Evolutionary conservation across 2,797 vertebrate genomes (phyloP).

Genomic region (Catamblyrhynchus diadema): DNA sequence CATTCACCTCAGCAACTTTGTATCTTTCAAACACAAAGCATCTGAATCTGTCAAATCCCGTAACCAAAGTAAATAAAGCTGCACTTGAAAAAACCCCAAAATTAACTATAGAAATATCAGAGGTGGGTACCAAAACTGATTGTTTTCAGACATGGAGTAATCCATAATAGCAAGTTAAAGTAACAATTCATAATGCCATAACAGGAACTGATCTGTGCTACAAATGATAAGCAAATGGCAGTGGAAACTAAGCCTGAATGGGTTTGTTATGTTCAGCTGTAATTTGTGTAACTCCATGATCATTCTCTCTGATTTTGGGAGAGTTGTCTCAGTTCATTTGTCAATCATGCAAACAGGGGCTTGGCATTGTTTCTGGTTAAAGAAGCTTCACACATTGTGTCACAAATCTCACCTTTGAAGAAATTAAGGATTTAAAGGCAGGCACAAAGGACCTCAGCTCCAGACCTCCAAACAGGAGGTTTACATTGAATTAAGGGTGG

Average conservation of each 20-base stretch:
- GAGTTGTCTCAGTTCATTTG: background rate
- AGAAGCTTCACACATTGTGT: constrained; percentile 10
- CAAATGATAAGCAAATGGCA: background rate
- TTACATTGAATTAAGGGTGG: constrained; percentile 67
- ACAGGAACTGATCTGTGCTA: background rate
- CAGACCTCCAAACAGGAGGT: constrained; percentile 58
- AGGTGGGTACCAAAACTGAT: background rate
- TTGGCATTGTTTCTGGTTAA: constrained; percentile 34
- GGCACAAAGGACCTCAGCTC: background rate
- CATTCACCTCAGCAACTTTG: background rate
- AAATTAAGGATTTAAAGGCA: constrained; percentile 39
- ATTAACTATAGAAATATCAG: background rate
- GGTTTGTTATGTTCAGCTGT: background rate
- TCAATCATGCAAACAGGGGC: background rate
- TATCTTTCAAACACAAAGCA: background rate
- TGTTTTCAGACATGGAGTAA: background rate
- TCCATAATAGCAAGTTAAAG: background rate
- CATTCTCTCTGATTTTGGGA: background rate
- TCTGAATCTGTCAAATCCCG: background rate
- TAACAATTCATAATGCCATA: background rate
- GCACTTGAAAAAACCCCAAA: background rate
- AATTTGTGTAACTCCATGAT: background rate
- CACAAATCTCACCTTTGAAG: constrained; percentile 18
- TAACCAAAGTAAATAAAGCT: background rate
- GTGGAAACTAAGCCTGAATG: constrained; percentile 1